A percentile compares a stretch with the other conserved stretches of the same genome.
Evolutionary conservation across 2,888 invertebrate genomes (phyloP).

Genomic region (Drosophila rellima): DNA sequence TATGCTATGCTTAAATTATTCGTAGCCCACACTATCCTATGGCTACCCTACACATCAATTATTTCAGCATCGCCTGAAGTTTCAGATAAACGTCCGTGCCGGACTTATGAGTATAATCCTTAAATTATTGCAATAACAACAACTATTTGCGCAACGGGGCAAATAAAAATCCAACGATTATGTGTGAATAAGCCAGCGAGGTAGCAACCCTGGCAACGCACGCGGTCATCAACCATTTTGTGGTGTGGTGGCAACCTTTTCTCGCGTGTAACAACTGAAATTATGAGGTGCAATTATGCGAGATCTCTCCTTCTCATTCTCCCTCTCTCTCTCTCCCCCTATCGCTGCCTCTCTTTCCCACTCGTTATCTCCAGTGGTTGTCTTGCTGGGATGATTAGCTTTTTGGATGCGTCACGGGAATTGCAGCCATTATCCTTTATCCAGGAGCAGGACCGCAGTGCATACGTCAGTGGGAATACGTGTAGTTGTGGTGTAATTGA

Average conservation of each 20-base stretch:
- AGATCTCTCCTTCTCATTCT: constrained; percentile 25
- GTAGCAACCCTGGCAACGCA: constrained; percentile 20
- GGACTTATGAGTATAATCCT: constrained; percentile 80
- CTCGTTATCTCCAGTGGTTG: background rate
- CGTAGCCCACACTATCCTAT: background rate
- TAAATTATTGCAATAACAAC: constrained; percentile 76
- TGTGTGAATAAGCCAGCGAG: constrained; percentile 66
- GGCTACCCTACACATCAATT: constrained; percentile 40
- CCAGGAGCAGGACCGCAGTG: constrained; percentile 25
- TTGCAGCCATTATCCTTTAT: constrained; percentile 57
- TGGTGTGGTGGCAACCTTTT: constrained; percentile 41
- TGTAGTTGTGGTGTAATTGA: constrained; percentile 62
- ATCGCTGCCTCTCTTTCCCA: background rate
- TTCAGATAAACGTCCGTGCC: constrained; percentile 64
- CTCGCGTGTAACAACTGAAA: constrained; percentile 48
- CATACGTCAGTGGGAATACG: constrained; percentile 42
- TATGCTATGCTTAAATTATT: no score
- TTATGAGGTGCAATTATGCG: constrained; percentile 71
- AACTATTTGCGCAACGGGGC: constrained; percentile 51
- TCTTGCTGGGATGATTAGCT: constrained; percentile 68
- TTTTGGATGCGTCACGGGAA: constrained; percentile 66
- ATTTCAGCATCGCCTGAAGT: constrained; percentile 49
- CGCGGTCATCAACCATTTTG: constrained; percentile 25
- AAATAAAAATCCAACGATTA: constrained; percentile 70
- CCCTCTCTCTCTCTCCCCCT: background rate